Evolutionary conservation across 2,113 vertebrate species (phyloP), one percentile per base, ranked within the genome.

Genomic region (Gallinago media): DNA sequence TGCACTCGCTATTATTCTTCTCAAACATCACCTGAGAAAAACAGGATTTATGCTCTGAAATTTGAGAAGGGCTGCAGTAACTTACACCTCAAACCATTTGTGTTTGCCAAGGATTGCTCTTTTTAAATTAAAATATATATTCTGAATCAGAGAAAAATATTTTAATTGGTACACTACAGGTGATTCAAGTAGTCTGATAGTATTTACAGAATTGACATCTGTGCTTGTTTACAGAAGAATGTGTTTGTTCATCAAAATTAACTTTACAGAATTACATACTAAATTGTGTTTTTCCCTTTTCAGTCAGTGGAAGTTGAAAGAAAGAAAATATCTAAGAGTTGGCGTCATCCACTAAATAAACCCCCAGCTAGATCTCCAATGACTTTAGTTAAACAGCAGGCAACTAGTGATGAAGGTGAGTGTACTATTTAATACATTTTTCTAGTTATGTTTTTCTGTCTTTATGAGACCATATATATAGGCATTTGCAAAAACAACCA

Each of bases 311-410:
- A 97, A 62, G 66, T 21, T 90, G 96, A 98, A 94, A 94, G 86
- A 67, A 96, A 63, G 49, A 98, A 97, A 94, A 81, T 98, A 50
- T 95, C 95, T 65, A 98, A 98, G 97, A 98, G 98, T 58, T 98
- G 98, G 97, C 95, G 97, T 72, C 98, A 98, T 94, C 98, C 97
- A 6, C 92, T 98, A 19, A 97, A 94, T 85, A 98, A 98, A 87
- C 99, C 99, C 27, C 99, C 99, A 8, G 97, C 98, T 65, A 98
- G 99, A 94, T 99, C 99, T 46, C 98, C 99, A 62, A 98, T 99
- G 97, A 99, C 98, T 34, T 96, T 99, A 25, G 99, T 99, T 90
- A 99, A 99, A 94, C 99, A 99, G 59, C 99, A 99, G 92, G 94
- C 97, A 63, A 71, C 92, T 81, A 99, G 98, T 83, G 99, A 99